A percentile compares a stretch with the other conserved stretches of the same genome.
Conservation (phyloP, 2,888 invertebrate species). For the Exephanes ischioxanthus region DNA sequence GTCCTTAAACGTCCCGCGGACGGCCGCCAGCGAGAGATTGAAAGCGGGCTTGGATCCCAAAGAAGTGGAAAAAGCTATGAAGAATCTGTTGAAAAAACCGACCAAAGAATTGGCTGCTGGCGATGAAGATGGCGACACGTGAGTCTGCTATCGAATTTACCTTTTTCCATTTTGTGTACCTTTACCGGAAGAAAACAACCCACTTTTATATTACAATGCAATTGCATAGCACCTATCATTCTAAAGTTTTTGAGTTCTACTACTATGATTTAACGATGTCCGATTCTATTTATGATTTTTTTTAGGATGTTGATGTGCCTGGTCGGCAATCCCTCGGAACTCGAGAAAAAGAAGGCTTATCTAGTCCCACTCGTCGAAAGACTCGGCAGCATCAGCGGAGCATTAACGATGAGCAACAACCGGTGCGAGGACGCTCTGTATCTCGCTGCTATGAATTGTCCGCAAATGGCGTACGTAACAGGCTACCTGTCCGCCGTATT, state of each 20-base stretch:
- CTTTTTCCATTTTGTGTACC: background rate
- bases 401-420: constrained; percentile 75
- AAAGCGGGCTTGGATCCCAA: constrained; percentile 74
- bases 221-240: background rate
- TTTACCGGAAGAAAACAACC: background rate
- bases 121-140: constrained; percentile 81
- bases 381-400: constrained; percentile 71
- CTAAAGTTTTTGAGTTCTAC: background rate
- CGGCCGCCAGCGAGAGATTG: constrained; percentile 74
- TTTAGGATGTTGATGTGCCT: constrained; percentile 79
- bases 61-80: constrained; percentile 79
- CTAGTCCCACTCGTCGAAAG: constrained; percentile 79
- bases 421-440: constrained; percentile 80
- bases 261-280: background rate
- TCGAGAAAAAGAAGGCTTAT: constrained; percentile 75
- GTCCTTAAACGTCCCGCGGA: constrained; percentile 76
- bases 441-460: constrained; percentile 78
- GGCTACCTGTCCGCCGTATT: constrained; percentile 79
- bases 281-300: background rate
- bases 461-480: constrained; percentile 76
- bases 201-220: background rate
- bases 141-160: constrained; percentile 65
- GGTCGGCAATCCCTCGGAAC: constrained; percentile 75
- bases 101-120: constrained; percentile 70
- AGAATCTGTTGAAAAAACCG: constrained; percentile 73